Conservation (phyloP, 1,140 invertebrate species). For the Drosophila oshimai region DNA sequence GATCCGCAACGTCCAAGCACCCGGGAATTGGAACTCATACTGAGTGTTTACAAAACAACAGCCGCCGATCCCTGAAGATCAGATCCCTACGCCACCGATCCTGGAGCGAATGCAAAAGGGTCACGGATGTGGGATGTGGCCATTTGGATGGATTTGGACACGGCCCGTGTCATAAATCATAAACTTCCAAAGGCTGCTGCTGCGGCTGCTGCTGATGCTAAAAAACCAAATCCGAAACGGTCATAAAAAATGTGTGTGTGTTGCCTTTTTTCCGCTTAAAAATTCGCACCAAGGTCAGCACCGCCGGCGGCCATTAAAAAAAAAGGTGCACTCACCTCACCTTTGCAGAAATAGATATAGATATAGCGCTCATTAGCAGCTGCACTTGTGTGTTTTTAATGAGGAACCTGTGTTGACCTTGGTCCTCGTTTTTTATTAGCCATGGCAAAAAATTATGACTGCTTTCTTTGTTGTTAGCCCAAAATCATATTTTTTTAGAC, state of each 20-base stretch:
- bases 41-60: conserved; percentile 82
- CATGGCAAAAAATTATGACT: conserved; percentile 57
- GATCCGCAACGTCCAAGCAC: conserved; percentile 65
- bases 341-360: not conserved
- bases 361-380: conserved; percentile 32
- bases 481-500: conserved; percentile 38
- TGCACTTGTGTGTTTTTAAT: conserved; percentile 71
- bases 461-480: conserved; percentile 11
- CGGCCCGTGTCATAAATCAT: conserved; percentile 75
- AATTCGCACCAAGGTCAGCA: conserved; percentile 67
- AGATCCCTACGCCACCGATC: conserved; percentile 11
- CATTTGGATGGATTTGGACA: conserved; percentile 37
- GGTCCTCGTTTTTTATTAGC: conserved; percentile 40
- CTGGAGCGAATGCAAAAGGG: conserved; percentile 69
- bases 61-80: conserved; percentile 33
- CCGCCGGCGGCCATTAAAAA: conserved; percentile 63
- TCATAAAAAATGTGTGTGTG: conserved; percentile 66
- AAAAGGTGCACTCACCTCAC: conserved; percentile 28
- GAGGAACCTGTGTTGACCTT: conserved; percentile 46
- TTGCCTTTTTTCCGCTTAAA: conserved; percentile 65
- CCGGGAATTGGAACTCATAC: conserved; percentile 68
- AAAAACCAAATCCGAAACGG: conserved; percentile 75
- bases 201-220: conserved; percentile 30
- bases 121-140: conserved; percentile 44
- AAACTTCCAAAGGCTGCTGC: conserved; percentile 61